A percentile compares a stretch with the other conserved stretches of the same genome.
Conservation (phyloP, 2,113 vertebrate genomes). For the Scolopax mira region DNA sequence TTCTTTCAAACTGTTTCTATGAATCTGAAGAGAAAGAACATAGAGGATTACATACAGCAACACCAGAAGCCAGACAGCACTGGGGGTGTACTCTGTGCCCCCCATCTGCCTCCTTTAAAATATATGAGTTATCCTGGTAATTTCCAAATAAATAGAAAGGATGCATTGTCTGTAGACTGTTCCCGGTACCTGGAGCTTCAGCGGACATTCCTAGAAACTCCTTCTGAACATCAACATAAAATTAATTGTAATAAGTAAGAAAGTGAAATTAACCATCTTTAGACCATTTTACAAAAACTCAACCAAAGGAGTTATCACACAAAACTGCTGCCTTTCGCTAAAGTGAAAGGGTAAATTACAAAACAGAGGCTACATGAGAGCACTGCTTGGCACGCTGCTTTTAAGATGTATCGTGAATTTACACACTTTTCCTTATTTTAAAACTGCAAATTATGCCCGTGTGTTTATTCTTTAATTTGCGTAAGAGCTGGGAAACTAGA, state of each 20-base stretch:
- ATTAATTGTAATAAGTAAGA: neutral
- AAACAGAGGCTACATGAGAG: neutral
- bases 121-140: neutral
- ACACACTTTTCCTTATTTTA: constrained; percentile 43
- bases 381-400: neutral
- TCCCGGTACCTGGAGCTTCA: neutral
- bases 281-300: neutral
- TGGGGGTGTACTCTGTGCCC: neutral
- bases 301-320: neutral
- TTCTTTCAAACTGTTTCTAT: constrained; percentile 32
- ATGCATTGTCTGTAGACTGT: neutral
- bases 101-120: constrained; percentile 28
- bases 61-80: neutral
- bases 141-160: neutral
- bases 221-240: neutral
- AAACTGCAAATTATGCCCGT: neutral
- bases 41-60: neutral
- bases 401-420: constrained; percentile 46
- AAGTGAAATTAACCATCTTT: neutral
- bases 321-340: neutral
- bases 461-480: neutral
- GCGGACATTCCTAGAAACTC: neutral
- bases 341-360: neutral
- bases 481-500: neutral
- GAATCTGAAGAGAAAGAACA: neutral